These are phyloP conservation scores for Myripristis jacobus DNA, from an alignment of 2,797 vertebrate species.

Conservation along the genomic window DNA sequence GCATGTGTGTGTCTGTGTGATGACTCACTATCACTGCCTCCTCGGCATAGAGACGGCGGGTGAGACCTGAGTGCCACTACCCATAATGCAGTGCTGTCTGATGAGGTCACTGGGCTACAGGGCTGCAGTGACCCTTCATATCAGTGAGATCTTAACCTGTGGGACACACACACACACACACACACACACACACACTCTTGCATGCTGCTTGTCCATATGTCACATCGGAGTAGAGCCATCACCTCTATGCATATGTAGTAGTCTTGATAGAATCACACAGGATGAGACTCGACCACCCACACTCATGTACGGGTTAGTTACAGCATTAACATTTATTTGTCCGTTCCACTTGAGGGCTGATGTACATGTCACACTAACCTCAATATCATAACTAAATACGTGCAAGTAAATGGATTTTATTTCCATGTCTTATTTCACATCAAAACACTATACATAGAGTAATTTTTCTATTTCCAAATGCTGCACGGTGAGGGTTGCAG, in stretches of 20 bases:
- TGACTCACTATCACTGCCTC: slow-evolving; percentile 70
- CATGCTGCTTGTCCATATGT: slow-evolving; percentile 12
- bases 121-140: slow-evolving; percentile 57
- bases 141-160: slow-evolving; percentile 43
- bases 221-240: slow-evolving; percentile 28
- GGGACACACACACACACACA: slow-evolving; percentile 27
- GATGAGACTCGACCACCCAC: background rate
- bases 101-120: slow-evolving; percentile 66
- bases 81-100: slow-evolving; percentile 72
- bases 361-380: too few relatives aligned
- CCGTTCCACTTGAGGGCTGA: background rate
- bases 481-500: too few relatives aligned
- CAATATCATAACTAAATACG: too few relatives aligned
- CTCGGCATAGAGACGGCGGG: slow-evolving; percentile 53
- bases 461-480: too few relatives aligned
- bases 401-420: too few relatives aligned
- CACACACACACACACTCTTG: slow-evolving; percentile 12
- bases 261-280: background rate
- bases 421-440: too few relatives aligned
- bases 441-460: too few relatives aligned
- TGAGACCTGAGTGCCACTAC: slow-evolving; percentile 68
- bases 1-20: slow-evolving; percentile 26
- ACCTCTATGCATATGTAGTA: background rate
- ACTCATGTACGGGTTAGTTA: background rate
- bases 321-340: background rate